Conservation (phyloP, 2,797 vertebrate genomes). For the Sciurus vulgaris region DNA sequence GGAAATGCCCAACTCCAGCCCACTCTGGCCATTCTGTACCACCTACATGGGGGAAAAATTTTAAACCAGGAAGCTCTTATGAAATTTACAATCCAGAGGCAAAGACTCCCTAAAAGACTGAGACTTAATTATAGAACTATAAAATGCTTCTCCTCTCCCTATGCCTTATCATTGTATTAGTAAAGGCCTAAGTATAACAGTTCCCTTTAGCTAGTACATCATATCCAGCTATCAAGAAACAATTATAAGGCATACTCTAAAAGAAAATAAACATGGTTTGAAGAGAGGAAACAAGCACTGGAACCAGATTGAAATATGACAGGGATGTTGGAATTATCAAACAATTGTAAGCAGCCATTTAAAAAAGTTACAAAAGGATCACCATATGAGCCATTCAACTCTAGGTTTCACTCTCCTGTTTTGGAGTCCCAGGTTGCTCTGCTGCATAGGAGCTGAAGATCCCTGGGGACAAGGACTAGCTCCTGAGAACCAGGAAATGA, state of each 20-base stretch:
- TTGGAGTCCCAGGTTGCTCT: too few species aligned
- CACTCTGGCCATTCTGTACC: neutral
- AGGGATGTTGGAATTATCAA: too few species aligned
- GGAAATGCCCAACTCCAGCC: neutral
- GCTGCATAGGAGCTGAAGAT: too few species aligned
- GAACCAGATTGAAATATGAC: neutral
- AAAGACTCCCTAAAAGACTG: neutral
- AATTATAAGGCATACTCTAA: neutral
- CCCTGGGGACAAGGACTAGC: too few species aligned
- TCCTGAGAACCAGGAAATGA: too few species aligned
- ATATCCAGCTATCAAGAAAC: neutral
- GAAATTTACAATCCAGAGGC: neutral
- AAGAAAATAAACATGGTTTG: neutral
- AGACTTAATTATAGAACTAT: neutral
- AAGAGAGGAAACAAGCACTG: neutral
- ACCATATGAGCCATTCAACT: too few species aligned
- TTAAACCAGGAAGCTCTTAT: neutral
- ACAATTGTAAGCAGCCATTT: neutral
- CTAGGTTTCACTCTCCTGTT: too few species aligned
- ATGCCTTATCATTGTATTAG: neutral
- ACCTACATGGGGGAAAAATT: neutral
- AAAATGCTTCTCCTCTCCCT: neutral
- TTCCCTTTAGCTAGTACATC: neutral
- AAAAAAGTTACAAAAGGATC: neutral
- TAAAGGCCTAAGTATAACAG: neutral